Base-by-base conservation (phyloP, 35 echinoderm and acorn worm genomes). In the Lytechinus pictus region DNA sequence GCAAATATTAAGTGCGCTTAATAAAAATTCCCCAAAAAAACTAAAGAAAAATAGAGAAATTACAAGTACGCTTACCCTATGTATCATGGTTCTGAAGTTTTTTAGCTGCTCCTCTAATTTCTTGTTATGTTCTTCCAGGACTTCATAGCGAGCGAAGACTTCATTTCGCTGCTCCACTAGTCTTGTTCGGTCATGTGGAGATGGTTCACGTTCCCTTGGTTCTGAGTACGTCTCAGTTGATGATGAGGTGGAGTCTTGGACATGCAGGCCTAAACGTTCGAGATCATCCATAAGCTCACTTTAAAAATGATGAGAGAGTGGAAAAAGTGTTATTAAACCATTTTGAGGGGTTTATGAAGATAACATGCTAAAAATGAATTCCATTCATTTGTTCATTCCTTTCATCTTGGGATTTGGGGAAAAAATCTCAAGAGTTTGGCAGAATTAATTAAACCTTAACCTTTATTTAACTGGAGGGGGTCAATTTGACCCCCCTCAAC, bases 41-140 rank as follows among this genome's bases (percentile, higher is more conserved):
- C n/a, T n/a, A n/a, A n/a, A 44, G 33, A 44, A 44, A 44, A 44
- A 44, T 1, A 58, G 56, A 8, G 56, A 2, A 13, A 8, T 7
- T n/a, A n/a, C 7, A 8, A 4, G 55, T 13, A 9, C 9, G 57
- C 57, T 54, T 28, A 54, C 55, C 96, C 92, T 92, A 28, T 95
- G 61, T 28, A 95, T 95, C 28, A 97, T 89, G 61, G 88, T 52
- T 33, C 88, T 97, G 16, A 97, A 91, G n/a, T 92, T 54, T 91
- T 54, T 51, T 87, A 99, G 66, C 93, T 97, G 94, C 28, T 86
- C 55, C 29, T 97, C 96, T 27, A 99, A 72, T 72, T 95, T 87
- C 87, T 91, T 94, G 86, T 99, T 99, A 52, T 97, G 97, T 87
- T 97, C 97, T 86, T 97, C 97, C 53, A 99, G 93, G 8, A 99